These are phyloP conservation scores for Glyptemys insculpta DNA, from an alignment of 2,797 vertebrate species.

Conservation along the genomic window DNA sequence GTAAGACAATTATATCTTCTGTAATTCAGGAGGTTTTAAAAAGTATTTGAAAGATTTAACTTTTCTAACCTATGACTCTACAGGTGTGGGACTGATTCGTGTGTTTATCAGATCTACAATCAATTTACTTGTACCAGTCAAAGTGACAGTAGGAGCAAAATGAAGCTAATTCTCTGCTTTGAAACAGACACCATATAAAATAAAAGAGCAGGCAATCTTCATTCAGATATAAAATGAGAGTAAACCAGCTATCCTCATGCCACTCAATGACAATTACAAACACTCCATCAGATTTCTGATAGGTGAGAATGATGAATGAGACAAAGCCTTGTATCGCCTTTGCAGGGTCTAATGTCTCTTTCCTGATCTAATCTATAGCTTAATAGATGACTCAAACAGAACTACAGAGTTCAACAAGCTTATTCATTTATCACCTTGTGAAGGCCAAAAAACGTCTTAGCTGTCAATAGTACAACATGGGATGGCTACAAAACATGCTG, in stretches of 20 bases:
- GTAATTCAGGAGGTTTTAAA: constrained; percentile 14
- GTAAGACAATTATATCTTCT: background rate
- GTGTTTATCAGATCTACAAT: background rate
- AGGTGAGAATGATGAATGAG: constrained; percentile 32
- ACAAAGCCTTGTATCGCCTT: background rate
- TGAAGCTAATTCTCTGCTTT: constrained; percentile 1
- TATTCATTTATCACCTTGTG: constrained; percentile 39
- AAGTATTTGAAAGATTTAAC: constrained; percentile 20
- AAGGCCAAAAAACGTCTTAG: constrained; percentile 3
- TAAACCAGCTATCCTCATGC: constrained; percentile 26
- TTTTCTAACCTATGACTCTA: background rate
- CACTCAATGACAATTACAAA: constrained; percentile 28
- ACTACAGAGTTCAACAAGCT: constrained; percentile 62
- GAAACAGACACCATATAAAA: background rate
- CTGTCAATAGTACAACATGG: background rate
- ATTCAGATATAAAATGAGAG: constrained; percentile 20
- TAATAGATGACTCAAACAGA: constrained; percentile 38
- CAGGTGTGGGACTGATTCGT: background rate
- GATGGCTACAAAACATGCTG: background rate
- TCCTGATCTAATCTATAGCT: constrained; percentile 50
- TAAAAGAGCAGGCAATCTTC: constrained; percentile 16
- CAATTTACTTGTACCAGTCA: background rate
- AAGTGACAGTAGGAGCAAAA: constrained; percentile 25
- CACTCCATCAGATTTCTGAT: background rate
- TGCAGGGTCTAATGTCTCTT: constrained; percentile 10